Percentiles rank a stretch among this genome's conserved stretches.
Evolutionary conservation across 2,888 invertebrate genomes (phyloP).

Genomic region (Plebejus anna): DNA sequence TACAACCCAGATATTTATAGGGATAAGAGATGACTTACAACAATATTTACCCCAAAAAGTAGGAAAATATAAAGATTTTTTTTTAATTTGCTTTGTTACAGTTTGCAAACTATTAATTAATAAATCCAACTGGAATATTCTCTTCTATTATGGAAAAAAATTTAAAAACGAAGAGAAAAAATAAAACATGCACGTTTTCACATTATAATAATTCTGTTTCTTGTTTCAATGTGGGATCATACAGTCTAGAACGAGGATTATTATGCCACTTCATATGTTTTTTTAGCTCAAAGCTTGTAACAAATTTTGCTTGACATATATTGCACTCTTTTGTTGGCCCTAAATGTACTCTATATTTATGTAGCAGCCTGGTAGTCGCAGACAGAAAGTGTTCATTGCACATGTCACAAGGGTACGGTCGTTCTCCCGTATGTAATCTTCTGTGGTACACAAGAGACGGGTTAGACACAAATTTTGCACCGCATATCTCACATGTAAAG

Average conservation of each 20-base stretch:
- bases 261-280: slow-evolving; percentile 59
- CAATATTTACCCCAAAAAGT: no score
- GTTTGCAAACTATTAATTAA: no score
- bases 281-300: slow-evolving; percentile 49
- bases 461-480: slow-evolving; percentile 59
- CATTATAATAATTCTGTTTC: not conserved
- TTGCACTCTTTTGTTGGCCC: slow-evolving; percentile 59
- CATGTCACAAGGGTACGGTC: slow-evolving; percentile 60
- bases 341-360: slow-evolving; percentile 58
- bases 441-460: slow-evolving; percentile 61
- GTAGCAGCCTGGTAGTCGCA: slow-evolving; percentile 61
- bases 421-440: slow-evolving; percentile 66
- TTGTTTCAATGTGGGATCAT: slow-evolving; percentile 34
- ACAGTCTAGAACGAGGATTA: slow-evolving; percentile 64
- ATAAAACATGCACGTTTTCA: no score
- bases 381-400: slow-evolving; percentile 64
- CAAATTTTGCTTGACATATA: slow-evolving; percentile 58
- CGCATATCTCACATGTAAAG: slow-evolving; percentile 59
- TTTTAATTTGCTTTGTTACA: no score
- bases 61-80: no score
- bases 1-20: no score
- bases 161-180: no score
- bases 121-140: no score
- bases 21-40: no score
- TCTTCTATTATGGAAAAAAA: no score